These are phyloP conservation scores for Cecropterus lyciades DNA, from an alignment of 1,140 invertebrate genomes.

Conservation along the genomic window DNA sequence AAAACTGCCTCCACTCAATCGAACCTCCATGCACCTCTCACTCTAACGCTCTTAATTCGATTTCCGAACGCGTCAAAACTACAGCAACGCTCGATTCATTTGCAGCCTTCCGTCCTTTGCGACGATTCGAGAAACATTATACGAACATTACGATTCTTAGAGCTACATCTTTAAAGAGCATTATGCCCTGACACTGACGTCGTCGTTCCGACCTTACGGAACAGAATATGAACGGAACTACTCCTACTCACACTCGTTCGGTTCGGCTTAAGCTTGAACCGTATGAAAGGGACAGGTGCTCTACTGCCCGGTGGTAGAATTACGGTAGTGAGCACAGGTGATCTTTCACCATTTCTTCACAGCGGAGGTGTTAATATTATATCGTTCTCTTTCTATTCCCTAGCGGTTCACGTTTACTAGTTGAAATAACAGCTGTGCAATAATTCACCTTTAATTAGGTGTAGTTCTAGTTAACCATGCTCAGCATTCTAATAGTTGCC, in stretches of 20 bases:
- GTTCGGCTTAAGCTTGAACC: slow-evolving; percentile 79
- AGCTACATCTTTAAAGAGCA: slow-evolving; percentile 28
- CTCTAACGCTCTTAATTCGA: slow-evolving; percentile 83
- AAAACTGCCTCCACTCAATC: slow-evolving; percentile 75
- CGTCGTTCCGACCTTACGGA: slow-evolving; percentile 48
- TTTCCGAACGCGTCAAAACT: slow-evolving; percentile 82
- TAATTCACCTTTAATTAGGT: slow-evolving; percentile 63
- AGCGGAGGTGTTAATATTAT: slow-evolving; percentile 74
- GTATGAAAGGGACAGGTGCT: slow-evolving; percentile 83
- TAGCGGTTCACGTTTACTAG: slow-evolving; percentile 38
- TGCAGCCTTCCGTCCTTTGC: slow-evolving; percentile 76
- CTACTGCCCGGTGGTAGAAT: slow-evolving; percentile 79
- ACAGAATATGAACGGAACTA: slow-evolving; percentile 58
- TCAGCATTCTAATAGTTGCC: slow-evolving; percentile 76
- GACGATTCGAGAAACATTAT: slow-evolving; percentile 29
- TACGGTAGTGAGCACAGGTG: slow-evolving; percentile 84
- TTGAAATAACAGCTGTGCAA: slow-evolving; percentile 31
- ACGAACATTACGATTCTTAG: slow-evolving; percentile 32
- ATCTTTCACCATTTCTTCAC: slow-evolving; percentile 79
- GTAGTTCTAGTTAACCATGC: slow-evolving; percentile 74
- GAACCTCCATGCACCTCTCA: slow-evolving; percentile 76
- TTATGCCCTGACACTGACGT: slow-evolving; percentile 34
- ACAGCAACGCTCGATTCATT: slow-evolving; percentile 74
- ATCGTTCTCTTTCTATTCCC: slow-evolving; percentile 63
- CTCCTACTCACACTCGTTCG: slow-evolving; percentile 82